phyloP scores from a whole-genome alignment of 2,888 invertebrate species.

The Lepidocyrtinus sp. region DNA sequence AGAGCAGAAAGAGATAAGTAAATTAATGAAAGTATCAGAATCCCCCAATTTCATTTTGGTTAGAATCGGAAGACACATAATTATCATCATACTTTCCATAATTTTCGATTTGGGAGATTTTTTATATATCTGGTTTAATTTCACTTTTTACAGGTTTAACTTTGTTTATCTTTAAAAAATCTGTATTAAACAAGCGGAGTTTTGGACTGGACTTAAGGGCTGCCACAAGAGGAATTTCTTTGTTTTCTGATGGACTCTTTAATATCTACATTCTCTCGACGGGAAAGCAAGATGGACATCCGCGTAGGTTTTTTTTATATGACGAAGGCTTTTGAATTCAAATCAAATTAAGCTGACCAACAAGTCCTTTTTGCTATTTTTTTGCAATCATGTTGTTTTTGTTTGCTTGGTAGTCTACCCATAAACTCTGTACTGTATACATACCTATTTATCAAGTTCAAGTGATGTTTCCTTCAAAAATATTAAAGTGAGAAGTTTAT shows the following conservation, averaged over 20 bases:
- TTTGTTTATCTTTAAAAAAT: slow-evolving; percentile 57
- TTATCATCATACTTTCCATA: too few species aligned
- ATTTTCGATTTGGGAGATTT: too few species aligned
- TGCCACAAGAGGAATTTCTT: neutral
- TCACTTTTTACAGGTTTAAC: slow-evolving; percentile 47
- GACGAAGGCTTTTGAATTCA: neutral
- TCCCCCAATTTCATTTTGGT: too few species aligned
- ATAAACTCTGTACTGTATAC: too few species aligned
- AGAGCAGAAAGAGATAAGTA: too few species aligned
- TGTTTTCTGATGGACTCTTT: slow-evolving; percentile 3
- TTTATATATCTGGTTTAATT: too few species aligned
- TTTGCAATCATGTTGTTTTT: neutral
- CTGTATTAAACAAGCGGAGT: neutral
- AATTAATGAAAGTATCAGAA: too few species aligned
- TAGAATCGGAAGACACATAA: too few species aligned
- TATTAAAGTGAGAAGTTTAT: too few species aligned
- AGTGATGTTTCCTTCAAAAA: too few species aligned
- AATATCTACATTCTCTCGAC: neutral
- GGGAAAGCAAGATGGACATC: slow-evolving; percentile 31
- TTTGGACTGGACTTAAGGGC: neutral
- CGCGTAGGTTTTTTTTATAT: neutral
- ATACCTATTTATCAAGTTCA: too few species aligned
- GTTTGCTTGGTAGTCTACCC: too few species aligned
- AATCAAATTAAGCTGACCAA: neutral
- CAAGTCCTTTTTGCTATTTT: neutral